Evolutionary conservation across 2,113 vertebrate genomes (phyloP), one percentile per base, ranked within the genome.

Genomic region (Nannobrachium achirus): DNA sequence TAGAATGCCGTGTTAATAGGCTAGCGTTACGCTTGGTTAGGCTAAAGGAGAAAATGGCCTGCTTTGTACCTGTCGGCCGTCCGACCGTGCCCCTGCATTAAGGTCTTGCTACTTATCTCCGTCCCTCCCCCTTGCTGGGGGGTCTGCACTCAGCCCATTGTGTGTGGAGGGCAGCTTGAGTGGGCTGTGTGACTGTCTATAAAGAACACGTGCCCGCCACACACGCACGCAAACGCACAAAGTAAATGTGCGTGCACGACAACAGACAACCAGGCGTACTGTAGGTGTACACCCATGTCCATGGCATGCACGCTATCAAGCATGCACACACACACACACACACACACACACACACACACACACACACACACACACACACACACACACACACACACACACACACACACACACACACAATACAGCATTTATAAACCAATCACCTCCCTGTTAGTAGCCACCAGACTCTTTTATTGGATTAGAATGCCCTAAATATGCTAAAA

Each of bases 401-500:
- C 15, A 51, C 14, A 51, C 15, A 16, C 15, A 19, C 15, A 51
- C 7, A 51, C 14, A 51, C n/a, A 16, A 10, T 11, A 38, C 53
- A 56, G 10, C 42, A 41, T 53, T 58, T 13, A 49, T 15, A 19
- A 44, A 40, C 66, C 71, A 70, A 16, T 61, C 72, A 57, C 75
- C 46, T 70, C 64, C 71, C 71, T 79, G 59, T 76, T 73, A 82
- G 58, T 69, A 70, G 61, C 71, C 68, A 60, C 69, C 53, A 57
- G 74, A 16, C 8, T 11, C 25, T 19, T 69, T 71, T 60, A 75
- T 66, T 73, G 65, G 71, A 81, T 80, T 67, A 75, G 80, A 71
- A 76, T 66, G 60, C 39, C 38, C 55, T 4, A 62, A 83, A 82
- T 83, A 89, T 89, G 80, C 76, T 74, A 86, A 90, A n/a, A n/a